phyloP scores from a whole-genome alignment of 2,113 vertebrate species.

The Sphyrna mokarran region DNA sequence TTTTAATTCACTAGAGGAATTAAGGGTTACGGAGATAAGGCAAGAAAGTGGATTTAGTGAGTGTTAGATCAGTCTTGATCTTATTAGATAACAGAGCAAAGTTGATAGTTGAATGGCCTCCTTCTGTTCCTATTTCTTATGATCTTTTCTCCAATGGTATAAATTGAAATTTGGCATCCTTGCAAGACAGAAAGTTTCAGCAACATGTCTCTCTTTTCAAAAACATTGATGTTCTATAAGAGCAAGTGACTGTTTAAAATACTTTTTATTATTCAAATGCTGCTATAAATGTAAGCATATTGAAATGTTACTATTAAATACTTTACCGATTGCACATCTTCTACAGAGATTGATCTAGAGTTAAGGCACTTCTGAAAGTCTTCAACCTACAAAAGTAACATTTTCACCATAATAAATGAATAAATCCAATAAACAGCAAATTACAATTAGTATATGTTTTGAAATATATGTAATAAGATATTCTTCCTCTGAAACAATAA shows the following conservation, averaged over 20 bases:
- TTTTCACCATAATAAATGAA: neutral
- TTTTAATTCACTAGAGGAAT: too few relatives aligned
- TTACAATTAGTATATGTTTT: neutral
- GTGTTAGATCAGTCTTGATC: too few relatives aligned
- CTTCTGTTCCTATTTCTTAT: too few relatives aligned
- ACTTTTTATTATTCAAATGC: neutral
- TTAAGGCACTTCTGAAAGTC: constrained; percentile 62
- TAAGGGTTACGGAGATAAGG: too few relatives aligned
- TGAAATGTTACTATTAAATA: neutral
- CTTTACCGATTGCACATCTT: constrained; percentile 68
- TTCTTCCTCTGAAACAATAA: neutral
- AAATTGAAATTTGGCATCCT: neutral
- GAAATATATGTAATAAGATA: neutral
- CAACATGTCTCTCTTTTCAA: neutral
- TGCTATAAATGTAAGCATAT: neutral
- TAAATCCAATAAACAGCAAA: neutral
- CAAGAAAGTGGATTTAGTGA: too few relatives aligned
- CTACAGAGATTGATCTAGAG: constrained; percentile 49
- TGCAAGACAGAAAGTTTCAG: neutral
- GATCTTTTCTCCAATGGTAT: neutral
- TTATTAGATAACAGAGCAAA: too few relatives aligned
- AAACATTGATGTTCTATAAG: neutral
- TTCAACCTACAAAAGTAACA: constrained; percentile 64
- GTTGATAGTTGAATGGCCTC: too few relatives aligned
- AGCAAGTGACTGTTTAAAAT: neutral